Evolutionary conservation across 2,888 invertebrate species (phyloP), one percentile per base, ranked within the genome.

Genomic region (Chesias legatella): DNA sequence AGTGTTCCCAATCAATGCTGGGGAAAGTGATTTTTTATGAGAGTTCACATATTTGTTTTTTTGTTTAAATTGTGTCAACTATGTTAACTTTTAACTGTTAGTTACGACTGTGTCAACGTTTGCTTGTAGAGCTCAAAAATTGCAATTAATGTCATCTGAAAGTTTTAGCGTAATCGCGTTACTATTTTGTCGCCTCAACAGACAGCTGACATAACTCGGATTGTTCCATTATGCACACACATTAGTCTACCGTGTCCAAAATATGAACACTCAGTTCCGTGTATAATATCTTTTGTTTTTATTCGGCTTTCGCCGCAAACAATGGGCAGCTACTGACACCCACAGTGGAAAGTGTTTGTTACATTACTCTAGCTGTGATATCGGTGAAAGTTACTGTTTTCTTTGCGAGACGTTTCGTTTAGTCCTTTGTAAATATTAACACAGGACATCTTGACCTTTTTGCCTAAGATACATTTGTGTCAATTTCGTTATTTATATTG

Each of bases 271-370:
- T 55, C 33, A 51, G 43, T 58, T 63, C 56, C 53, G 58, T 61
- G 51, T 62, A 60, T 67, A 66, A 65, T 64, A 53, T 56, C 73
- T 72, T 79, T 80, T 79, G 77, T 79, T 70, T 68, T 69, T 68
- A 75, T 73, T 71, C 67, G 64, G 67, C 77, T 82, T 83, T 84
- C 78, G 76, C 76, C 59, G 58, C 66, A 66, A 56, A 83, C 80
- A 84, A 83, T 83, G 66, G 67, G 51, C 65, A 64, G 54, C 58
- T 61, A 58, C 58, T 58, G 71, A 77, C 81, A 78, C 78, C 78
- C 69, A 77, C 73, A 57, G 61, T 74, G 72, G 78, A 84, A 83
- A 83, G 82, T 73, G 60, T 58, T 61, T 64, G 60, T 67, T 60
- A 73, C 68, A 66, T 69, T 64, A 65, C 58, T 48, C 49, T 56